phyloP scores from a whole-genome alignment of 2,888 invertebrate genomes.

The Hoplodrina blanda region DNA sequence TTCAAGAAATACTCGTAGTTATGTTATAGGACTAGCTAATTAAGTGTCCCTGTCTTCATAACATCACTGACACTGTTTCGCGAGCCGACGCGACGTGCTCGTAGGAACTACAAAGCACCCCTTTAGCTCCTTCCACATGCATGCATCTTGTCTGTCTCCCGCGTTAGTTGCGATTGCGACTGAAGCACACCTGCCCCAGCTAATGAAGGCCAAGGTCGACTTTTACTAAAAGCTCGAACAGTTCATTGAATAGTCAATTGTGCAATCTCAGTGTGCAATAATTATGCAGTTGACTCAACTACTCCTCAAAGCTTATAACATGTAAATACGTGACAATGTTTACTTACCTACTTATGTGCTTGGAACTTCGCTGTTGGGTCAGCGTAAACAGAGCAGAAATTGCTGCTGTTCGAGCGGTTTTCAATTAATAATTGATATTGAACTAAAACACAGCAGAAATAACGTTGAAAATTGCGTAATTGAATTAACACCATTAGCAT shows the following conservation, averaged over 20 bases:
- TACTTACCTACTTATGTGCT: not conserved
- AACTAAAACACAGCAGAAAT: not conserved
- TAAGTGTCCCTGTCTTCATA: not conserved
- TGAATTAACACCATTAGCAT: not conserved
- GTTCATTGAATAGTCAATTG: slow-evolving; percentile 15
- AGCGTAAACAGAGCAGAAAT: no score
- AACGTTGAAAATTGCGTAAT: not conserved
- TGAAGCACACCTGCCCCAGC: slow-evolving; percentile 28
- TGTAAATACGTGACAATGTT: not conserved
- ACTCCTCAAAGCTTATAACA: not conserved
- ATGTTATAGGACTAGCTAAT: slow-evolving; percentile 11
- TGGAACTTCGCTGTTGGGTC: not conserved
- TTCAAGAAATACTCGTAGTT: not conserved
- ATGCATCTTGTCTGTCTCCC: slow-evolving; percentile 29
- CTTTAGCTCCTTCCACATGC: slow-evolving; percentile 37
- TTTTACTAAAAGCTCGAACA: slow-evolving; percentile 10
- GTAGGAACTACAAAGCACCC: slow-evolving; percentile 2
- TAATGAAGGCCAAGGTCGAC: slow-evolving; percentile 42
- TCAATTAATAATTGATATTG: not conserved
- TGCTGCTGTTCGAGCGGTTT: no score
- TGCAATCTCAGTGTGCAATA: slow-evolving; percentile 3
- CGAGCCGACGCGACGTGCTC: not conserved
- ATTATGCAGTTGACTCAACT: slow-evolving; percentile 13
- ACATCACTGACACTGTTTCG: not conserved
- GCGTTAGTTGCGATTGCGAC: slow-evolving; percentile 8